Evolutionary conservation across 64 coral and sea anemone genomes (phyloP).

Genomic region (Actinia equina): DNA sequence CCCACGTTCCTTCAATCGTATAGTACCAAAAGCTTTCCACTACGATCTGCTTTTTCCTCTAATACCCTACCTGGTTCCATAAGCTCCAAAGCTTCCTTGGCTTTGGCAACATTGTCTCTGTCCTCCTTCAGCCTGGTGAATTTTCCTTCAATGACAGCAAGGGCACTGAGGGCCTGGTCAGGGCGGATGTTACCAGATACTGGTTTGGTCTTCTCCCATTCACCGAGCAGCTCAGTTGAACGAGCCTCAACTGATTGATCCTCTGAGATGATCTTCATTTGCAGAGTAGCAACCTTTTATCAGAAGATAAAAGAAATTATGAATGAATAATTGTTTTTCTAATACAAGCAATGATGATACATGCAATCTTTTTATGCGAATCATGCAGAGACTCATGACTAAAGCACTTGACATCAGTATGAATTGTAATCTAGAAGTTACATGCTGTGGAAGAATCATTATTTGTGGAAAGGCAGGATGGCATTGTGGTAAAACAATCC

Average conservation of each 20-base stretch:
- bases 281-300: conserved; percentile 82
- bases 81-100: conserved; percentile 94
- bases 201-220: conserved; percentile 98
- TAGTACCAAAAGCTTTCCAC: too few species aligned
- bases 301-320: not conserved
- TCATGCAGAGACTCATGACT: too few species aligned
- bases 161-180: conserved; percentile 80
- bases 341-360: too few species aligned
- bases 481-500: too few species aligned
- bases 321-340: too few species aligned
- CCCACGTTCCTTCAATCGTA: too few species aligned
- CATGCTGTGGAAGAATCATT: too few species aligned
- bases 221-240: conserved; percentile 85
- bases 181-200: conserved; percentile 78
- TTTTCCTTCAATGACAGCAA: conserved; percentile 93
- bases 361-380: too few species aligned
- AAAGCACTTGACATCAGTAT: too few species aligned
- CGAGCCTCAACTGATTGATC: conserved; percentile 95
- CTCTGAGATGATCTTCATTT: conserved; percentile 99
- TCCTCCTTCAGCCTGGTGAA: conserved; percentile 94
- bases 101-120: conserved; percentile 98
- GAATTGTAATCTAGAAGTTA: too few species aligned
- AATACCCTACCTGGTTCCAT: conserved; percentile 79
- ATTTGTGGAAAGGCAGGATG: too few species aligned
- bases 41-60: not conserved